Percentiles rank a stretch among this genome's conserved stretches.
Evolutionary conservation across 2,797 vertebrate species (phyloP).

Genomic region (Nasua narica): DNA sequence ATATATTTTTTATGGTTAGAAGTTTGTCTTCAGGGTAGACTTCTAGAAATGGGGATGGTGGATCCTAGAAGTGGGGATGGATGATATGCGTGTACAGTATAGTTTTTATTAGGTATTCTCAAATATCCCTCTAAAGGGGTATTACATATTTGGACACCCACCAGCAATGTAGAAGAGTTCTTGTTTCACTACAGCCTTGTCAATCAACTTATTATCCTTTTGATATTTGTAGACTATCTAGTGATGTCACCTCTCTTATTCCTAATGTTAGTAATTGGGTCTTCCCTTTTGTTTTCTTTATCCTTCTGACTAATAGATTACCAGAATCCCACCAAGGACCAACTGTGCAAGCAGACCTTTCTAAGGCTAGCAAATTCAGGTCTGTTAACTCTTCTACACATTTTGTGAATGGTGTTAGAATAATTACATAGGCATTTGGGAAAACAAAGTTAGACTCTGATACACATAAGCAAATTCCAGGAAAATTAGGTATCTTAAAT

Average conservation of each 20-base stretch:
- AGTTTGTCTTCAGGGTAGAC: too few relatives aligned
- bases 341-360: neutral
- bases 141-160: neutral
- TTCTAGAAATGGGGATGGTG: too few relatives aligned
- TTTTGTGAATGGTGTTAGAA: neutral
- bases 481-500: neutral
- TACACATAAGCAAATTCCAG: neutral
- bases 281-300: neutral
- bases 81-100: neutral
- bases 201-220: neutral
- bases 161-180: neutral
- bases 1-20: too few relatives aligned
- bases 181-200: neutral
- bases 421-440: neutral
- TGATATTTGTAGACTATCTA: neutral
- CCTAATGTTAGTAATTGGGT: neutral
- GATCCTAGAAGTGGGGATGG: too few relatives aligned
- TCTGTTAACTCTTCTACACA: neutral
- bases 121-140: neutral
- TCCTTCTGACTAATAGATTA: neutral
- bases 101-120: neutral
- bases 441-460: neutral
- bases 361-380: neutral
- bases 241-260: neutral
- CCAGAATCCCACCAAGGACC: neutral